Conservation (phyloP, 2,888 invertebrate genomes). For the Tribolium freemani region DNA sequence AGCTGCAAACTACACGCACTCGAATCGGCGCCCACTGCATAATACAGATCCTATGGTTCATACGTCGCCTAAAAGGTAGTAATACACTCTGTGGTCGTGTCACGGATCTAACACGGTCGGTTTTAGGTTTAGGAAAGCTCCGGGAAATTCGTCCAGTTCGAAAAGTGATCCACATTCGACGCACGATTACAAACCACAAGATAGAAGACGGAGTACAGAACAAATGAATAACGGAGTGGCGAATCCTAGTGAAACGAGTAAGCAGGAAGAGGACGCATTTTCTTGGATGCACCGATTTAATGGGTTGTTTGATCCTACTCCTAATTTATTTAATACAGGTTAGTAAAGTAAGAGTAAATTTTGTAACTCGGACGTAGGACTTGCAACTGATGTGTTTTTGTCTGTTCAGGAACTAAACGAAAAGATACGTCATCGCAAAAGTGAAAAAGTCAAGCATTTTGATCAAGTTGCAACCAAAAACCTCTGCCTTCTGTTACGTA, state of each 20-base stretch:
- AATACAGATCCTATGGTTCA: neutral
- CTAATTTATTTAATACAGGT: constrained; percentile 10
- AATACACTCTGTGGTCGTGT: neutral
- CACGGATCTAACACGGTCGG: neutral
- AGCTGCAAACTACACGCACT: too few species aligned
- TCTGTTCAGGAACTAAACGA: constrained; percentile 1
- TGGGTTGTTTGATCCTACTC: constrained; percentile 1
- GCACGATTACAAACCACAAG: neutral
- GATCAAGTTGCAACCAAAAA: neutral
- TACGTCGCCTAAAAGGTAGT: neutral
- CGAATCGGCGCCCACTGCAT: neutral
- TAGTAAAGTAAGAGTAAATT: neutral
- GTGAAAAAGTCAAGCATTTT: neutral
- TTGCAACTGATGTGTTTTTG: neutral
- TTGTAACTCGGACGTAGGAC: too few species aligned
- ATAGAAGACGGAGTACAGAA: constrained; percentile 3
- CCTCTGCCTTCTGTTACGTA: neutral
- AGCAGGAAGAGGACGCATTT: neutral
- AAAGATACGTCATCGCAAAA: neutral
- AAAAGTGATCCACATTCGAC: constrained; percentile 1
- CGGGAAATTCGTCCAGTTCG: neutral
- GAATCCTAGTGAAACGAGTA: neutral
- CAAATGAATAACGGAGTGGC: neutral
- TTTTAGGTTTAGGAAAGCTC: neutral
- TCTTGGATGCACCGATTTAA: neutral